Evolutionary conservation across 2,797 vertebrate genomes (phyloP).

Genomic region (Esox masquinongy): DNA sequence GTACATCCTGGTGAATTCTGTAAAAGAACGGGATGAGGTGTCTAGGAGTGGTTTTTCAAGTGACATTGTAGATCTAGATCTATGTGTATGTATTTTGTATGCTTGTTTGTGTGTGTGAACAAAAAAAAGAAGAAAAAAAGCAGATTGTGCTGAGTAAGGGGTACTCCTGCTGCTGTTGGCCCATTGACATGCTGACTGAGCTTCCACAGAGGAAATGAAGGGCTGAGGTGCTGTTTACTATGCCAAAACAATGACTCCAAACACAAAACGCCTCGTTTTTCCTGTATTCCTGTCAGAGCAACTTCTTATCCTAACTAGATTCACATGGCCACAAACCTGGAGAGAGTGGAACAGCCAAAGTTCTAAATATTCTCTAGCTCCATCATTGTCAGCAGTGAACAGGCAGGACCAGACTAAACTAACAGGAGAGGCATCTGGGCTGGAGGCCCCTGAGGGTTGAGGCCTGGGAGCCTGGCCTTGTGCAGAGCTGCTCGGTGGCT

Average conservation of each 20-base stretch:
- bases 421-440: slow-evolving; percentile 42
- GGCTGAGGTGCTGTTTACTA: slow-evolving; percentile 34
- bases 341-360: background rate
- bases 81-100: background rate
- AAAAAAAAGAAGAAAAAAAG: slow-evolving; percentile 53
- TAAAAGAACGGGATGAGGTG: too few species aligned
- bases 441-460: slow-evolving; percentile 22
- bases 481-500: slow-evolving; percentile 16
- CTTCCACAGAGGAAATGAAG: slow-evolving; percentile 30
- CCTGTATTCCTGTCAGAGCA: background rate
- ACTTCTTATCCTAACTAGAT: slow-evolving; percentile 3
- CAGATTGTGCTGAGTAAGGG: slow-evolving; percentile 52
- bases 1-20: too few species aligned
- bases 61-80: slow-evolving; percentile 26
- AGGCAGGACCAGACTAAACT: slow-evolving; percentile 11
- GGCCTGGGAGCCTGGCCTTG: slow-evolving; percentile 14
- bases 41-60: slow-evolving; percentile 41
- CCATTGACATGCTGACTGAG: slow-evolving; percentile 54
- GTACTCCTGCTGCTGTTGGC: slow-evolving; percentile 49
- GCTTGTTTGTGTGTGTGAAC: background rate
- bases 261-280: slow-evolving; percentile 38
- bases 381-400: background rate
- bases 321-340: slow-evolving; percentile 7
- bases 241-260: slow-evolving; percentile 24
- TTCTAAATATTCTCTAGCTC: background rate